Evolutionary conservation across 2,888 invertebrate species (phyloP).

Genomic region (Phengaris alcon): DNA sequence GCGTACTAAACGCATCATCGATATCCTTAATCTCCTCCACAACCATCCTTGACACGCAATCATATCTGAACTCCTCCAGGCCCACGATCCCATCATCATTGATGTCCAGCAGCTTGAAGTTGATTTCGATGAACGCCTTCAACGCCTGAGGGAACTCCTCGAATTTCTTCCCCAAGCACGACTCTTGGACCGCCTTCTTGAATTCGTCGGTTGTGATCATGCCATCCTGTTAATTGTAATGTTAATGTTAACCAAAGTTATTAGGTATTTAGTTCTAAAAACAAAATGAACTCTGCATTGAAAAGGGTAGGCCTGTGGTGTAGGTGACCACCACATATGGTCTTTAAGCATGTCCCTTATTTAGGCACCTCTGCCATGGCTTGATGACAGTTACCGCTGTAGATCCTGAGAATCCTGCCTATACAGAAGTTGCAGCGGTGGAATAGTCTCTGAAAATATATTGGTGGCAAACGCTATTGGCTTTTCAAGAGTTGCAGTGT

Average conservation of each 20-base stretch:
- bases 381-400: too few relatives aligned
- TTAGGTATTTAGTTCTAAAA: too few relatives aligned
- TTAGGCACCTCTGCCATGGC: too few relatives aligned
- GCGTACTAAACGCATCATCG: constrained; percentile 87
- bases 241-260: too few relatives aligned
- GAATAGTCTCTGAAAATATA: too few relatives aligned
- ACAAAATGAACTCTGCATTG: too few relatives aligned
- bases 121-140: constrained; percentile 91
- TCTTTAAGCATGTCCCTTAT: too few relatives aligned
- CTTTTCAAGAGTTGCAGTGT: constrained; percentile 36
- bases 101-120: constrained; percentile 89
- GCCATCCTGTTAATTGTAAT: constrained; percentile 83
- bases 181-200: constrained; percentile 88
- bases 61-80: constrained; percentile 89
- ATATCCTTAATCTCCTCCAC: constrained; percentile 86
- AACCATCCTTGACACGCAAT: constrained; percentile 89
- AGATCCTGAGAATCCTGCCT: too few relatives aligned
- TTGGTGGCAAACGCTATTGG: too few relatives aligned
- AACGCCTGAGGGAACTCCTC: constrained; percentile 91
- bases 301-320: too few relatives aligned
- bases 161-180: constrained; percentile 87
- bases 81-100: constrained; percentile 89
- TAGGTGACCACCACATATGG: too few relatives aligned
- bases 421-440: too few relatives aligned
- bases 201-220: constrained; percentile 90